phyloP scores from a whole-genome alignment of 2,113 vertebrate genomes.

The Mustela nigripes region DNA sequence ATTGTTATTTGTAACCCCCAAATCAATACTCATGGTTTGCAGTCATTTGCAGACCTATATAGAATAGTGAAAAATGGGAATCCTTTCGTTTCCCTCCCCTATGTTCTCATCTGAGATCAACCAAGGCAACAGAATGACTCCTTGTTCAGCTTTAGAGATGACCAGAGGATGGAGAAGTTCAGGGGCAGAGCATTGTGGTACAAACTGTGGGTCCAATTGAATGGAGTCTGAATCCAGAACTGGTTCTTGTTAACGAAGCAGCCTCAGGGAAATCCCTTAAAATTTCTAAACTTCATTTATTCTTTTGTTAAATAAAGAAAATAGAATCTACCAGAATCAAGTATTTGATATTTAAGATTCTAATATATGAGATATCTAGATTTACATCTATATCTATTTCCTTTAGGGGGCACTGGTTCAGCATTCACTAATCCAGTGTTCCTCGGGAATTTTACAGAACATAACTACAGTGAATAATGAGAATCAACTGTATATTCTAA shows the following conservation, averaged over 20 bases:
- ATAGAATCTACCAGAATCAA: neutral
- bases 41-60: neutral
- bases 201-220: neutral
- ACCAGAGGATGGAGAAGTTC: neutral
- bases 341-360: neutral
- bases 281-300: neutral
- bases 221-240: neutral
- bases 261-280: neutral
- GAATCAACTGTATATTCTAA: neutral
- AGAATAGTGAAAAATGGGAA: neutral
- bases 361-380: neutral
- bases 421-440: neutral
- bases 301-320: neutral
- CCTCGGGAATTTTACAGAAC: neutral
- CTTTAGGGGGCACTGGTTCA: neutral
- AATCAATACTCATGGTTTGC: neutral
- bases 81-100: neutral
- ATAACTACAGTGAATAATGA: neutral
- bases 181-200: rapidly evolving
- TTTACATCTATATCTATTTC: neutral
- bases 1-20: neutral
- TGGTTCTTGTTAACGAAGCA: neutral
- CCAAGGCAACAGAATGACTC: too few relatives aligned
- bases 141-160: neutral
- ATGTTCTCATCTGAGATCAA: neutral